Evolutionary conservation across 2,888 invertebrate species (phyloP).

Genomic region (Aporophyla lueneburgensis): DNA sequence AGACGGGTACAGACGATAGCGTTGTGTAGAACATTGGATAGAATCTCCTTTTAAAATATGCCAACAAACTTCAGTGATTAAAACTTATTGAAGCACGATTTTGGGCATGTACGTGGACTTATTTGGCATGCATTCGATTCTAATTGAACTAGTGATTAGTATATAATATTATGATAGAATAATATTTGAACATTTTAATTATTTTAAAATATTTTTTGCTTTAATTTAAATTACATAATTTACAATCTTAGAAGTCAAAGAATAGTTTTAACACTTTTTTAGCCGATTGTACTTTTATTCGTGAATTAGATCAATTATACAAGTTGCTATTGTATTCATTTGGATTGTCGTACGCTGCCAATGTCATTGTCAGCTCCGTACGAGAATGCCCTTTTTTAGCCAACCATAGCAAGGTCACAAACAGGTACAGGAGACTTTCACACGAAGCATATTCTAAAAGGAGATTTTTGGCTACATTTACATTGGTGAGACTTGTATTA

Average conservation of each 20-base stretch:
- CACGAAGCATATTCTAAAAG: slow-evolving; percentile 83
- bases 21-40: slow-evolving; percentile 71
- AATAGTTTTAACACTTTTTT: slow-evolving; percentile 12
- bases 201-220: background rate
- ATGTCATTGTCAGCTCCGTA: background rate
- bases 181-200: background rate
- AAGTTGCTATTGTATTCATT: slow-evolving; percentile 18
- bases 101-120: slow-evolving; percentile 21
- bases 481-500: slow-evolving; percentile 84
- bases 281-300: slow-evolving; percentile 20
- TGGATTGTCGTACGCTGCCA: slow-evolving; percentile 7
- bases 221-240: slow-evolving; percentile 25
- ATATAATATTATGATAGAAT: slow-evolving; percentile 13
- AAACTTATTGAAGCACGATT: slow-evolving; percentile 15
- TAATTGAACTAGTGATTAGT: background rate
- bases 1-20: slow-evolving; percentile 82
- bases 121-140: slow-evolving; percentile 2
- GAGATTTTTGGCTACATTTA: slow-evolving; percentile 83
- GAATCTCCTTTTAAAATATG: slow-evolving; percentile 85
- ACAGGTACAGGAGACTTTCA: slow-evolving; percentile 61
- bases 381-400: slow-evolving; percentile 25
- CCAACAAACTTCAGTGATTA: slow-evolving; percentile 28
- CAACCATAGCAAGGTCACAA: slow-evolving; percentile 79
- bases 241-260: background rate
- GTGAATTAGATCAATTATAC: slow-evolving; percentile 27